A percentile compares a stretch with the other conserved stretches of the same genome.
Evolutionary conservation across 2,113 vertebrate genomes (phyloP).

Genomic region (Neodon shergylaensis): DNA sequence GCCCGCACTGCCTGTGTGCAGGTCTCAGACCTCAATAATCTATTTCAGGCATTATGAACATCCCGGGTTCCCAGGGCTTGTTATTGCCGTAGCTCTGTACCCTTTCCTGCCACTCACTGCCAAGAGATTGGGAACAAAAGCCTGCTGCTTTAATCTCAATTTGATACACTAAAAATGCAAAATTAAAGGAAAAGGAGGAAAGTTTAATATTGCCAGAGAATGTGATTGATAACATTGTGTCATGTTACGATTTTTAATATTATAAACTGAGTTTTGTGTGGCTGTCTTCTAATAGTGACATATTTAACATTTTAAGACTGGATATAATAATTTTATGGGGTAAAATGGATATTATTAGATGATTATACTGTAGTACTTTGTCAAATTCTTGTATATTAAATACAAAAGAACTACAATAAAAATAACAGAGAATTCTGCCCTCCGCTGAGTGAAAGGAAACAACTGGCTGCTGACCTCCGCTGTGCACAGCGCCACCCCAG

Average conservation of each 20-base stretch:
- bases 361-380: slow-evolving; percentile 82
- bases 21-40: slow-evolving; percentile 71
- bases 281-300: slow-evolving; percentile 80
- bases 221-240: slow-evolving; percentile 83
- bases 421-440: slow-evolving; percentile 71
- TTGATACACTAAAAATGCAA: slow-evolving; percentile 81
- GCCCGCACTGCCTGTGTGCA: slow-evolving; percentile 59
- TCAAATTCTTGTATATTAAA: slow-evolving; percentile 86
- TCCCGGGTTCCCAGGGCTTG: slow-evolving; percentile 71
- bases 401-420: slow-evolving; percentile 82
- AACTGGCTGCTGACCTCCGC: accelerated
- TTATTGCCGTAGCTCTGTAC: slow-evolving; percentile 67
- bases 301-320: slow-evolving; percentile 86
- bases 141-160: slow-evolving; percentile 75
- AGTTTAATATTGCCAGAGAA: slow-evolving; percentile 76
- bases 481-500: accelerated
- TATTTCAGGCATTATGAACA: slow-evolving; percentile 72
- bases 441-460: slow-evolving; percentile 24
- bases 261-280: slow-evolving; percentile 84
- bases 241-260: slow-evolving; percentile 82
- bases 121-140: slow-evolving; percentile 75
- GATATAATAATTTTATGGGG: slow-evolving; percentile 86
- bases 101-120: slow-evolving; percentile 72
- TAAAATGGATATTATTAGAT: slow-evolving; percentile 85
- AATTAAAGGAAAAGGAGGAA: slow-evolving; percentile 84